A percentile compares a stretch with the other conserved stretches of the same genome.
These are phyloP conservation scores for Melieria picta DNA, from an alignment of 2,888 invertebrate genomes.

Conservation along the genomic window DNA sequence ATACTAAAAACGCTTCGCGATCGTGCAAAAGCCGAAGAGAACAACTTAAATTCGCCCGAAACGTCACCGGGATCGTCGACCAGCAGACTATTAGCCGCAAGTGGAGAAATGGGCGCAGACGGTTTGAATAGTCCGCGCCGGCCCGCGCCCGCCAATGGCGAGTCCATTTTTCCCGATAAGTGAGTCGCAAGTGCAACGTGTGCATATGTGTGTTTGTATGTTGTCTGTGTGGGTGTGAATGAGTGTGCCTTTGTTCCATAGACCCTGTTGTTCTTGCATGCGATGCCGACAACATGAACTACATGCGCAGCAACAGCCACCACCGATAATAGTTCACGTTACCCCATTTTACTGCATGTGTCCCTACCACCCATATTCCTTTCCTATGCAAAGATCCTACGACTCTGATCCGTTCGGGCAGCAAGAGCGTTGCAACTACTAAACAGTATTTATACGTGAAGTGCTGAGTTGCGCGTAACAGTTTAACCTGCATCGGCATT, in stretches of 20 bases:
- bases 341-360: too few relatives aligned
- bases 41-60: conserved; percentile 8
- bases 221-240: conserved; percentile 20
- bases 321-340: too few relatives aligned
- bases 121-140: conserved; percentile 48
- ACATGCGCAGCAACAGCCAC: too few relatives aligned
- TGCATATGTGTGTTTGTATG: not conserved
- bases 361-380: too few relatives aligned
- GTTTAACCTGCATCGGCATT: not conserved
- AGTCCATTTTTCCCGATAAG: conserved; percentile 53
- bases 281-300: too few relatives aligned
- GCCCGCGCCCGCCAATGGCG: conserved; percentile 40
- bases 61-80: conserved; percentile 21
- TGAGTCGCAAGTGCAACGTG: conserved; percentile 40
- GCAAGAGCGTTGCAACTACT: too few relatives aligned
- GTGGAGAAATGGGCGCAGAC: conserved; percentile 63
- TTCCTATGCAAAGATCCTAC: too few relatives aligned
- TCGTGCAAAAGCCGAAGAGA: conserved; percentile 57
- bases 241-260: conserved; percentile 11
- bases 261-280: too few relatives aligned
- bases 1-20: conserved; percentile 82
- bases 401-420: too few relatives aligned
- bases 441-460: too few relatives aligned
- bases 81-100: conserved; percentile 6
- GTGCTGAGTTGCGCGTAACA: too few relatives aligned